A percentile compares a stretch with the other conserved stretches of the same genome.
Evolutionary conservation across 2,888 invertebrate species (phyloP).

Genomic region (Dryomyza anilis): DNA sequence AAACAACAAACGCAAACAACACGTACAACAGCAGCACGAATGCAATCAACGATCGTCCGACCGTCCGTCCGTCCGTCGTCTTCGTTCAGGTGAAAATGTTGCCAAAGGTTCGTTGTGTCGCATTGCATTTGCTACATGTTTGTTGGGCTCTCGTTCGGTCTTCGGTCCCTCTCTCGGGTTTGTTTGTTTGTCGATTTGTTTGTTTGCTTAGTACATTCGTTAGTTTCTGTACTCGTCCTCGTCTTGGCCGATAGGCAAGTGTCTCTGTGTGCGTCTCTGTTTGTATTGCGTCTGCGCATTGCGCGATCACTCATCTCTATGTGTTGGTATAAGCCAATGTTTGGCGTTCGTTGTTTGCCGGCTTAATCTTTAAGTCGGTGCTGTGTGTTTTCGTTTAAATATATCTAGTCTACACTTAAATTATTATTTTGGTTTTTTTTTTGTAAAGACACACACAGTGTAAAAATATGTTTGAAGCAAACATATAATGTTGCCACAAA

Average conservation of each 20-base stretch:
- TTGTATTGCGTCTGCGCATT: neutral
- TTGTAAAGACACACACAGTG: too few species aligned
- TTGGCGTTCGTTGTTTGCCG: neutral
- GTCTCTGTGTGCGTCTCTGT: neutral
- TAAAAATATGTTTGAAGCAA: too few species aligned
- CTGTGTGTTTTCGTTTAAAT: neutral
- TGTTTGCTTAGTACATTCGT: constrained; percentile 12
- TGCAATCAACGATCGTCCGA: constrained; percentile 4
- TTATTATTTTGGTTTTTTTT: too few species aligned
- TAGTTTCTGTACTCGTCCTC: neutral
- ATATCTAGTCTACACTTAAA: neutral
- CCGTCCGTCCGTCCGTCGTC: constrained; percentile 23
- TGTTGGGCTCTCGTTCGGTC: neutral
- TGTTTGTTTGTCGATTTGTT: constrained; percentile 19
- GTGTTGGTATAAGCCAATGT: constrained; percentile 18
- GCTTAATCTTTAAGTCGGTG: neutral
- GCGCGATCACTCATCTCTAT: neutral
- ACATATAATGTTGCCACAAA: too few species aligned
- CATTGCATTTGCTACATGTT: constrained; percentile 15
- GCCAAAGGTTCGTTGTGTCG: neutral
- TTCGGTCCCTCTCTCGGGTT: constrained; percentile 20
- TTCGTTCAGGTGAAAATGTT: neutral
- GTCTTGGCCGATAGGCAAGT: neutral
- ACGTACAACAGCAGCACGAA: neutral
- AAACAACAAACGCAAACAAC: neutral